phyloP scores from a whole-genome alignment of 2,888 invertebrate species.

The Drosophila kambysellisi region DNA sequence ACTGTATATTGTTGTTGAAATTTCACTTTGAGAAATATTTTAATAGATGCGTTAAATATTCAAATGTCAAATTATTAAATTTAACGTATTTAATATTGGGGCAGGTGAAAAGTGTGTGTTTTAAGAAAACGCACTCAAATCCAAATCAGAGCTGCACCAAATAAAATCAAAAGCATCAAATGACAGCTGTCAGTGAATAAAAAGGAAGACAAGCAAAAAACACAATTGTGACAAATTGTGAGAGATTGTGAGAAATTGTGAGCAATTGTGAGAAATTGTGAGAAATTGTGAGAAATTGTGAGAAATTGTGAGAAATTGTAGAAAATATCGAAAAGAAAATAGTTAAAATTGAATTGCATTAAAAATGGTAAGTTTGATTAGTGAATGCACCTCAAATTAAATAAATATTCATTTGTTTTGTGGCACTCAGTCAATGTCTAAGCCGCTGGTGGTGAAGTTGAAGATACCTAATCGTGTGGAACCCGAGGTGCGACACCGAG shows the following conservation, averaged over 20 bases:
- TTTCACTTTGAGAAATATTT: too few relatives aligned
- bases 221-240: too few relatives aligned
- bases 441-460: too few relatives aligned
- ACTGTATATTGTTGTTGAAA: too few relatives aligned
- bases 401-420: too few relatives aligned
- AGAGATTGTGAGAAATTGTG: too few relatives aligned
- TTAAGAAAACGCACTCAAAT: not conserved
- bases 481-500: not conserved
- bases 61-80: not conserved
- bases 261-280: too few relatives aligned
- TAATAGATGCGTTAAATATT: too few relatives aligned
- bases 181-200: not conserved
- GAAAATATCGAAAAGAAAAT: not conserved
- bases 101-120: not conserved
- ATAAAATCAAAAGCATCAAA: not conserved
- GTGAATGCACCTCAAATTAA: not conserved
- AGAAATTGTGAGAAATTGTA: too few relatives aligned
- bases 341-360: not conserved
- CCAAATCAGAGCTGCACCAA: not conserved
- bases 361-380: not conserved
- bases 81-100: not conserved
- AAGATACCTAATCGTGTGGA: not conserved
- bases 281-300: too few relatives aligned
- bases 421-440: not conserved
- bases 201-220: not conserved